These are phyloP conservation scores for Tragelaphus strepsiceros DNA, from an alignment of 2,113 vertebrate genomes.

Conservation along the genomic window DNA sequence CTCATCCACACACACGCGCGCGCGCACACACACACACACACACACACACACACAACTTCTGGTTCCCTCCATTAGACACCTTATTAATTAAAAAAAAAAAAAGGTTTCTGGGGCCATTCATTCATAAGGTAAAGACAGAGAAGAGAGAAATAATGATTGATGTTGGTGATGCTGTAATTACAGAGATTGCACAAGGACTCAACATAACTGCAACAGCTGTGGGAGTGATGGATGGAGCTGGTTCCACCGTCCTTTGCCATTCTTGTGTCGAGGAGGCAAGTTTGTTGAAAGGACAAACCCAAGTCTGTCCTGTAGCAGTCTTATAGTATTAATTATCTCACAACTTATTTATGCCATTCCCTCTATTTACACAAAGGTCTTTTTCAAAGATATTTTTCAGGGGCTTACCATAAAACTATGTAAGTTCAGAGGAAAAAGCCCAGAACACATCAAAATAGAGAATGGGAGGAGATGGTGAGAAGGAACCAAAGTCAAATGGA, in stretches of 20 bases:
- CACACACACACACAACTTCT: neutral
- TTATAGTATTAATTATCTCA: conserved; percentile 17
- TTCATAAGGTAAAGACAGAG: neutral
- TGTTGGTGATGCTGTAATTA: neutral
- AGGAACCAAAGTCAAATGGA: neutral
- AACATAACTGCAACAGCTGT: conserved; percentile 39
- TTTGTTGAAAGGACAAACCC: neutral
- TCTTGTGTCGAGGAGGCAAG: conserved; percentile 9
- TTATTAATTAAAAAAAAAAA: neutral
- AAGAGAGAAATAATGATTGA: neutral
- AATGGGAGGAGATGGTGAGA: neutral
- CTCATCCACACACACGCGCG: neutral
- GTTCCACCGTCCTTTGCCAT: conserved; percentile 38
- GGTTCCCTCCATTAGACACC: neutral
- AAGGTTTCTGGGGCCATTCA: neutral
- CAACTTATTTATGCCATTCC: neutral
- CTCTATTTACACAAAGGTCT: neutral
- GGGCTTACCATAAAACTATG: neutral
- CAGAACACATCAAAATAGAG: neutral
- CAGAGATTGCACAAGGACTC: neutral
- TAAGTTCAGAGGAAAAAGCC: neutral
- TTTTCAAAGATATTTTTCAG: neutral
- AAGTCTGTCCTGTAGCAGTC: conserved; percentile 33
- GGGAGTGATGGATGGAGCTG: conserved; percentile 48
- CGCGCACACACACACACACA: too few species aligned